phyloP scores from a whole-genome alignment of 2,113 vertebrate genomes.

The Eubucco bourcierii region DNA sequence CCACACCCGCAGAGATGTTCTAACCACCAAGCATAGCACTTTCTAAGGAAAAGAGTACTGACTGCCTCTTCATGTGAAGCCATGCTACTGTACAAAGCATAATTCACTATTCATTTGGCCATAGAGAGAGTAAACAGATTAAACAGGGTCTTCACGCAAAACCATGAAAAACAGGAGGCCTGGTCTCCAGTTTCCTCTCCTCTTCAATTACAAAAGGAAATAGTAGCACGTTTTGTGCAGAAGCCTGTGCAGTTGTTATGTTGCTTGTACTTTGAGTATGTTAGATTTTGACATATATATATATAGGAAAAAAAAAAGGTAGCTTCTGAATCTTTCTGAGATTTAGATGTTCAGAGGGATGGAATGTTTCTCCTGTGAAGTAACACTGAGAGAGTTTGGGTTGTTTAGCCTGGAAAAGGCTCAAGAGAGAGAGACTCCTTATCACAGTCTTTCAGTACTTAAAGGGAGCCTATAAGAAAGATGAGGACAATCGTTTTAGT shows the following conservation, averaged over 20 bases:
- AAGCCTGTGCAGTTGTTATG: not conserved
- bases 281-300: not conserved
- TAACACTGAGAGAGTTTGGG: not conserved
- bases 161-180: not conserved
- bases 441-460: not conserved
- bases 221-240: not conserved
- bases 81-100: fast-evolving
- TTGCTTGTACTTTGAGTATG: not conserved
- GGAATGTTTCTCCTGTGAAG: not conserved
- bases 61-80: not conserved
- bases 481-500: not conserved
- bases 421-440: not conserved
- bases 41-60: not conserved
- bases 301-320: not conserved
- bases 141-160: not conserved
- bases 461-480: not conserved
- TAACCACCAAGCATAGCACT: not conserved
- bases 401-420: not conserved
- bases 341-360: not conserved
- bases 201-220: not conserved
- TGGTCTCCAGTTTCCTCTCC: not conserved
- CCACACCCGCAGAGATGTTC: not conserved
- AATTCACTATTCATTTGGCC: not conserved
- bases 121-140: not conserved
- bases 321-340: not conserved